These are phyloP conservation scores for Anniella stebbinsi DNA, from an alignment of 2,797 vertebrate genomes.

Conservation along the genomic window DNA sequence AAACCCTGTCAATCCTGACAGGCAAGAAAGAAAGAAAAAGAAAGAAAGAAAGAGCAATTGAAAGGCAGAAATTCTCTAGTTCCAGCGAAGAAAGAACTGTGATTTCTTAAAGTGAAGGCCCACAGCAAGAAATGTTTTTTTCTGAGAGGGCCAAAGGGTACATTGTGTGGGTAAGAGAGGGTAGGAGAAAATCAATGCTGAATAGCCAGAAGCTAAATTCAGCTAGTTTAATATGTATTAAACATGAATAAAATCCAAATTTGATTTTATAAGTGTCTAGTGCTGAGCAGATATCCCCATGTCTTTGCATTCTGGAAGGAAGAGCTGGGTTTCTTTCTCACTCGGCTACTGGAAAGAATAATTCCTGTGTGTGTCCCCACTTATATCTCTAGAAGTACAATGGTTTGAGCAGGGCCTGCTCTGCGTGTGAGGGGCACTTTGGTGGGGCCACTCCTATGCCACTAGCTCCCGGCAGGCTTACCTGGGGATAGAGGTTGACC, in stretches of 20 bases:
- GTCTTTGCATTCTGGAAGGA: not conserved
- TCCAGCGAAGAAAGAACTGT: slow-evolving; percentile 1
- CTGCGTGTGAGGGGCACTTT: not conserved
- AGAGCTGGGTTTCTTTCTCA: not conserved
- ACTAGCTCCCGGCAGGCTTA: not conserved
- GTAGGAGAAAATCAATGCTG: too few species aligned
- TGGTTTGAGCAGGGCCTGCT: not conserved
- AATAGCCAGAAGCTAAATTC: too few species aligned
- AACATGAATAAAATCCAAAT: not conserved
- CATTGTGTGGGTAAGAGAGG: too few species aligned
- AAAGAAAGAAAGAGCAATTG: not conserved
- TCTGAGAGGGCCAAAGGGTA: too few species aligned
- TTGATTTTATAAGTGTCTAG: not conserved
- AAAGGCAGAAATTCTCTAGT: not conserved
- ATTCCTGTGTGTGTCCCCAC: not conserved
- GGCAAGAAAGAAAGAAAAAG: not conserved
- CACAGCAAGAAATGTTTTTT: not conserved
- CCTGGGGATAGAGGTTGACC: not conserved
- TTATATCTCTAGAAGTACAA: not conserved
- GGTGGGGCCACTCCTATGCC: not conserved
- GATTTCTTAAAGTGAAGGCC: not conserved
- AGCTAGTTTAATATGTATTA: too few species aligned
- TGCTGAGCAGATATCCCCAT: not conserved
- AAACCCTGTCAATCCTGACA: not conserved
- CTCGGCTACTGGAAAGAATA: not conserved